A percentile compares a stretch with the other conserved stretches of the same genome.
Conservation (phyloP, 2,113 vertebrate genomes). For the Centropus bengalensis region DNA sequence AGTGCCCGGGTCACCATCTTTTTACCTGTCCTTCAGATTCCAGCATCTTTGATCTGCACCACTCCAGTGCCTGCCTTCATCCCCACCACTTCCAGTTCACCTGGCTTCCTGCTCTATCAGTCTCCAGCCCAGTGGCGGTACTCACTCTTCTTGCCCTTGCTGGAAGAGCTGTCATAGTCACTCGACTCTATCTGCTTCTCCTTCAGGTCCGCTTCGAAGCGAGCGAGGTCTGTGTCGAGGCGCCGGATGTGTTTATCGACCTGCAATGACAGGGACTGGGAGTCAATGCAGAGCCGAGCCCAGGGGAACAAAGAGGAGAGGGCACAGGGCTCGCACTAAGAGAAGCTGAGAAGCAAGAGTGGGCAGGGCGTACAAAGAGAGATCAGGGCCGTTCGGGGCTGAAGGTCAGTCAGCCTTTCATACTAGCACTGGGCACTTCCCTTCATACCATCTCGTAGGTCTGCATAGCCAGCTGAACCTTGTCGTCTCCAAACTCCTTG, state of each 20-base stretch:
- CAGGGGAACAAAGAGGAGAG: background rate
- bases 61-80: constrained; percentile 60
- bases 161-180: constrained; percentile 95
- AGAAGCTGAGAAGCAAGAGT: background rate
- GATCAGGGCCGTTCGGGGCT: background rate
- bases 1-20: constrained; percentile 23
- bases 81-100: constrained; percentile 50
- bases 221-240: constrained; percentile 94
- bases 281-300: background rate
- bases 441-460: constrained; percentile 96
- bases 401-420: background rate
- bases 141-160: constrained; percentile 96
- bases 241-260: constrained; percentile 97
- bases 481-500: constrained; percentile 97
- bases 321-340: background rate
- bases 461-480: constrained; percentile 98
- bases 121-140: constrained; percentile 63
- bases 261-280: constrained; percentile 59
- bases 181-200: constrained; percentile 97
- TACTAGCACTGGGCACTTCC: background rate
- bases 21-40: constrained; percentile 56
- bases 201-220: constrained; percentile 96
- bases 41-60: constrained; percentile 52
- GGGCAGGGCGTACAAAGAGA: background rate
- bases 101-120: background rate